Evolutionary conservation across 2,797 vertebrate genomes (phyloP).

Genomic region (Dallia pectoralis): DNA sequence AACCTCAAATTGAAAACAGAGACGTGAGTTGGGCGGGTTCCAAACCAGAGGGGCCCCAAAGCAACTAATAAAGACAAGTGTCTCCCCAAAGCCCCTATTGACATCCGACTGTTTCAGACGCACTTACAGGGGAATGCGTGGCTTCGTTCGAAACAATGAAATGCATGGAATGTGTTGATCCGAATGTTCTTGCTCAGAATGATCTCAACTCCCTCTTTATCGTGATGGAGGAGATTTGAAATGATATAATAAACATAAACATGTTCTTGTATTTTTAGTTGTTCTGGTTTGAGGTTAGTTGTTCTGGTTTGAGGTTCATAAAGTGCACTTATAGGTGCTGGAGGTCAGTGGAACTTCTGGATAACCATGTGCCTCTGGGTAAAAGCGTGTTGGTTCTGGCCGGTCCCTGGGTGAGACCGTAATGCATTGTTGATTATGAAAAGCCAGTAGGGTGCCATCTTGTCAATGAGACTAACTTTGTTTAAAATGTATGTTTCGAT

Average conservation of each 20-base stretch:
- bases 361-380: too few relatives aligned
- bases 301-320: too few relatives aligned
- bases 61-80: conserved; percentile 55
- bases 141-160: conserved; percentile 49
- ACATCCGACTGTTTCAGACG: conserved; percentile 52
- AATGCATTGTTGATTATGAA: too few relatives aligned
- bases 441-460: too few relatives aligned
- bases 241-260: conserved; percentile 21
- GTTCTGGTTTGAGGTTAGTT: too few relatives aligned
- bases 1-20: conserved; percentile 50
- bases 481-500: too few relatives aligned
- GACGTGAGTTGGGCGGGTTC: conserved; percentile 34
- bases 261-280: conserved; percentile 32
- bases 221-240: conserved; percentile 50
- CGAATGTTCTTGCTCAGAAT: conserved; percentile 20
- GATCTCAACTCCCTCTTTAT: conserved; percentile 36
- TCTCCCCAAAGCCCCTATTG: conserved; percentile 42
- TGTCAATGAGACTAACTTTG: too few relatives aligned
- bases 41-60: conserved; percentile 51
- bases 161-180: conserved; percentile 54
- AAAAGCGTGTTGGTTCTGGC: too few relatives aligned
- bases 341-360: too few relatives aligned
- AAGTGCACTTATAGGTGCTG: too few relatives aligned
- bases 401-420: too few relatives aligned
- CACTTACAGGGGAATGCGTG: conserved; percentile 58